A percentile compares a stretch with the other conserved stretches of the same genome.
phyloP scores from a whole-genome alignment of 1,140 invertebrate species.

The Olivierus martensii region DNA sequence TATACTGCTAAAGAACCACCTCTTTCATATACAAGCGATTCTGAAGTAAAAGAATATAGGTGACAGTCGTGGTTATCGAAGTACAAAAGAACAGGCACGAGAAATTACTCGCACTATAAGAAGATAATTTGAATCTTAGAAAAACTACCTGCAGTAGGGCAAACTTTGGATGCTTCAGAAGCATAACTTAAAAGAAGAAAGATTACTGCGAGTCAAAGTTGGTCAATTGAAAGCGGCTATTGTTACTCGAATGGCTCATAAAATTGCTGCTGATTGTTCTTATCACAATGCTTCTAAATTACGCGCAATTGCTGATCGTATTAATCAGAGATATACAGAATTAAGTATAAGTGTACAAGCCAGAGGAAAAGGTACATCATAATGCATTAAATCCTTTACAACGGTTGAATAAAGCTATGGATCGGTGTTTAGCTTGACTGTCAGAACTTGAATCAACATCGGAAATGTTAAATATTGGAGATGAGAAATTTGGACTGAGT shows the following conservation, averaged over 20 bases:
- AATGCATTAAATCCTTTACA: constrained; percentile 75
- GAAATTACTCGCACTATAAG: constrained; percentile 79
- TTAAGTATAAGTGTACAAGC: constrained; percentile 67
- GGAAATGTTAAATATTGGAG: constrained; percentile 66
- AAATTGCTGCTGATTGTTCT: constrained; percentile 75
- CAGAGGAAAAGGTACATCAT: constrained; percentile 71
- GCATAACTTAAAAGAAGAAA: too few species aligned
- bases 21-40: constrained; percentile 60
- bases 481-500: constrained; percentile 34
- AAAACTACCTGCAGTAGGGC: too few species aligned
- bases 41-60: constrained; percentile 35
- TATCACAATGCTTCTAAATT: constrained; percentile 79
- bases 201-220: constrained; percentile 74
- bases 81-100: constrained; percentile 45
- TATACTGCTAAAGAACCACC: constrained; percentile 64
- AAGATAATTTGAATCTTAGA: too few species aligned
- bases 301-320: constrained; percentile 66
- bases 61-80: constrained; percentile 43
- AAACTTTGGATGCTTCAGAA: too few species aligned
- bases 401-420: constrained; percentile 77
- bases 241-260: constrained; percentile 79
- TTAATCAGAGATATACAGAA: constrained; percentile 65
- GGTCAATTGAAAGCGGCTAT: constrained; percentile 84
- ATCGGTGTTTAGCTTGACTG: constrained; percentile 81
- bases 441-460: constrained; percentile 77